phyloP scores from a whole-genome alignment of 1,140 invertebrate genomes.

The Ceratosolen solmsi region DNA sequence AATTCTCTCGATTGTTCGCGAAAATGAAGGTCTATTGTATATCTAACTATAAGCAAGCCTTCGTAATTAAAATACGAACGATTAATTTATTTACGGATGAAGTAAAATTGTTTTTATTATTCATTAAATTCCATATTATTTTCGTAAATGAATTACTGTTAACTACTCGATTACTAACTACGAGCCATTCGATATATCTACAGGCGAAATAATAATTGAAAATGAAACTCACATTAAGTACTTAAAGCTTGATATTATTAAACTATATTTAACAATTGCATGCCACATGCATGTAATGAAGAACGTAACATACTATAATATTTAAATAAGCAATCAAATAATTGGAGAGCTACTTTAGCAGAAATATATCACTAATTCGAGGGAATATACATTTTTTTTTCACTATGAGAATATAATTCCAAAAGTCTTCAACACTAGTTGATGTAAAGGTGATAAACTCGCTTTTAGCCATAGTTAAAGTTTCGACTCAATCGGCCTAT shows the following conservation, averaged over 20 bases:
- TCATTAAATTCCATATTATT: not conserved
- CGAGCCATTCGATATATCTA: not conserved
- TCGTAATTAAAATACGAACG: constrained; percentile 1
- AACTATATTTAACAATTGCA: not conserved
- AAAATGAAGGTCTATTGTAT: not conserved
- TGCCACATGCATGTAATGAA: not conserved
- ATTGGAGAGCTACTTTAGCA: too few species aligned
- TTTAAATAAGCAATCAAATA: too few species aligned
- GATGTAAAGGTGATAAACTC: not conserved
- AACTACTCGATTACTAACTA: not conserved
- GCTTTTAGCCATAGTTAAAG: not conserved
- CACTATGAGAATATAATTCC: too few species aligned
- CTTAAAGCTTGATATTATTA: not conserved
- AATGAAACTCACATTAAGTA: not conserved
- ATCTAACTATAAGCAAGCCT: not conserved
- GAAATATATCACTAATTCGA: too few species aligned
- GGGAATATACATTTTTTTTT: not conserved
- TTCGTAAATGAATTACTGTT: constrained; percentile 12
- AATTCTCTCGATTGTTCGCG: not conserved
- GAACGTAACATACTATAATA: too few species aligned
- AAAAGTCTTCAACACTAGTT: not conserved
- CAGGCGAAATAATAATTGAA: not conserved
- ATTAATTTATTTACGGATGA: constrained; percentile 8
- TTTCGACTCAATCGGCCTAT: not conserved
- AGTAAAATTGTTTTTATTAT: not conserved